These are phyloP conservation scores for Eilema depressum DNA, from an alignment of 2,888 invertebrate genomes.

Conservation along the genomic window DNA sequence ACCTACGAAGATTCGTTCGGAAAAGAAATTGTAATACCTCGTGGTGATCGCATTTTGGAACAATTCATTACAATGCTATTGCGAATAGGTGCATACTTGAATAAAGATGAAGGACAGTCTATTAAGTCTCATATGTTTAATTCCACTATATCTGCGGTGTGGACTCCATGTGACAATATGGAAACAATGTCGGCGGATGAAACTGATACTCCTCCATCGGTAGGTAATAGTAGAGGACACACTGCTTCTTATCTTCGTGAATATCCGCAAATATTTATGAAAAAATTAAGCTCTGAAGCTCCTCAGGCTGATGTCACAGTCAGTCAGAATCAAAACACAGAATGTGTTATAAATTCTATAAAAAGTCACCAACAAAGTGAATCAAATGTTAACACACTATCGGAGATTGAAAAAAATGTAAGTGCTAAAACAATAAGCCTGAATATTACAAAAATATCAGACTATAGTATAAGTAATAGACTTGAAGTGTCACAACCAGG, in stretches of 20 bases:
- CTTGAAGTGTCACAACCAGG: neutral
- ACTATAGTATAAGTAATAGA: neutral
- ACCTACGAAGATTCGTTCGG: slow-evolving; percentile 75
- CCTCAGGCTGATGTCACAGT: slow-evolving; percentile 38
- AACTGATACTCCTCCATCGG: slow-evolving; percentile 67
- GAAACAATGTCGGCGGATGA: slow-evolving; percentile 58
- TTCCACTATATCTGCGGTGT: slow-evolving; percentile 34
- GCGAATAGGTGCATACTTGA: slow-evolving; percentile 69
- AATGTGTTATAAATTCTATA: neutral
- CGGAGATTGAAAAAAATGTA: neutral
- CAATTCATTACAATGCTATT: slow-evolving; percentile 79
- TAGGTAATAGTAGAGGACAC: slow-evolving; percentile 65
- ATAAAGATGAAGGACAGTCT: slow-evolving; percentile 56
- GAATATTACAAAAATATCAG: neutral
- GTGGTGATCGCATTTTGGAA: slow-evolving; percentile 79
- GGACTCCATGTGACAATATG: slow-evolving; percentile 42
- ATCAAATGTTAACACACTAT: neutral
- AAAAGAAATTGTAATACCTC: slow-evolving; percentile 71
- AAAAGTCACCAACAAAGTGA: slow-evolving; percentile 1
- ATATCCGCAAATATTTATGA: slow-evolving; percentile 80
- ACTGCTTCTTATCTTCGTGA: slow-evolving; percentile 75
- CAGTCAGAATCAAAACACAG: neutral
- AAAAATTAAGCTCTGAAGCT: slow-evolving; percentile 60
- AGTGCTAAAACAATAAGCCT: neutral
- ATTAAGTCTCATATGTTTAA: slow-evolving; percentile 49